A percentile compares a stretch with the other conserved stretches of the same genome.
These are phyloP conservation scores for Sarcophaga bullata DNA, from an alignment of 1,140 invertebrate species.

Conservation along the genomic window DNA sequence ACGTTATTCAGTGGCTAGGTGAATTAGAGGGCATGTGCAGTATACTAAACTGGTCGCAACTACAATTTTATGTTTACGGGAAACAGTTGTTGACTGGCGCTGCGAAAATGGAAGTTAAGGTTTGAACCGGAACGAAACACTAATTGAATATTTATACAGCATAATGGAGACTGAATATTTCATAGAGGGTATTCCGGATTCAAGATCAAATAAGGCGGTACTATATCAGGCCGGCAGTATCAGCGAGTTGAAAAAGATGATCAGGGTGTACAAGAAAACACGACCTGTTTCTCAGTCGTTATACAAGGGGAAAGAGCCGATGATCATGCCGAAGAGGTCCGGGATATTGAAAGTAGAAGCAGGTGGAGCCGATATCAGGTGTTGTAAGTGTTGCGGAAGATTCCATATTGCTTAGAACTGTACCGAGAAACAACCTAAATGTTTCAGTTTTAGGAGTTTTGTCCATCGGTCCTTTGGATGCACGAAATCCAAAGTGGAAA, in stretches of 20 bases:
- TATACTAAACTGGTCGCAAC: not conserved
- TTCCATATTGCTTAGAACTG: not conserved
- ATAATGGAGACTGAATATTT: too few species aligned
- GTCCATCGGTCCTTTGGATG: not conserved
- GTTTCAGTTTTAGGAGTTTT: not conserved
- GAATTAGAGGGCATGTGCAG: not conserved
- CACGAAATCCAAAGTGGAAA: not conserved
- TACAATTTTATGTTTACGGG: not conserved
- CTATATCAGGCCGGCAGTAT: too few species aligned
- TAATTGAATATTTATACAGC: too few species aligned
- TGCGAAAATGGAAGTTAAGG: too few species aligned
- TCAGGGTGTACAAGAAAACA: too few species aligned
- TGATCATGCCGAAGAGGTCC: not conserved
- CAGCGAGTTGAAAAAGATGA: too few species aligned
- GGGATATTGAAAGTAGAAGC: too few species aligned
- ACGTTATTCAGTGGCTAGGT: not conserved
- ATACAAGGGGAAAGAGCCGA: not conserved
- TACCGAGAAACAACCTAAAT: not conserved
- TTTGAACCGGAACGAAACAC: too few species aligned
- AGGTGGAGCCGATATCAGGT: too few species aligned
- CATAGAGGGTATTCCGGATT: too few species aligned
- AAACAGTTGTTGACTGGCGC: not conserved
- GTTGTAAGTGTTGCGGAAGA: not conserved
- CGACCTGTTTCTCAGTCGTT: too few species aligned
- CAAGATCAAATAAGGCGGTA: too few species aligned